A percentile compares a stretch with the other conserved stretches of the same genome.
Conservation (phyloP, 2,113 vertebrate species). For the Pelecanoides urinatrix region DNA sequence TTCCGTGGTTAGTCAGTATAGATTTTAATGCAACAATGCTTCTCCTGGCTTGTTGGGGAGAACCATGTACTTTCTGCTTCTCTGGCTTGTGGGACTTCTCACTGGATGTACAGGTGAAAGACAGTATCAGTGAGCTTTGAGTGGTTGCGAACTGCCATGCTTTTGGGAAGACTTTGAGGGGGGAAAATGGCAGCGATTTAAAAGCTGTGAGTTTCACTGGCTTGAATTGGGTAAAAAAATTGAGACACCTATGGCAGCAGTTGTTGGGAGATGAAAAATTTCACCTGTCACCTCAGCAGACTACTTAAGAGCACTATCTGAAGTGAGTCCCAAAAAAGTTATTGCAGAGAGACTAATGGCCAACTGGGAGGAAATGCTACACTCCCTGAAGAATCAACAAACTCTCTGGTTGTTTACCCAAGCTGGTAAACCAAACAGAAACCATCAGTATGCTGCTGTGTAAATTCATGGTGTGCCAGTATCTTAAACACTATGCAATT, state of each 20-base stretch:
- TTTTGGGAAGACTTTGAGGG: neutral
- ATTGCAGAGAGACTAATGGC: neutral
- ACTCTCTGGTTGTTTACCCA: slow-evolving; percentile 10
- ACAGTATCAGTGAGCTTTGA: neutral
- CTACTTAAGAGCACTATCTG: neutral
- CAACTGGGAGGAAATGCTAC: neutral
- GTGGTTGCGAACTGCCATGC: neutral
- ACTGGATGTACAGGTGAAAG: neutral
- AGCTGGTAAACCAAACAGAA: slow-evolving; percentile 12
- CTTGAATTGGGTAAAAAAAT: neutral
- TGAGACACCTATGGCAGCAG: neutral
- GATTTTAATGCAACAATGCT: neutral
- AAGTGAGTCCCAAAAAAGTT: neutral
- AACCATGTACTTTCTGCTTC: neutral
- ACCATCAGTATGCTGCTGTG: neutral
- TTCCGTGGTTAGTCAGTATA: neutral
- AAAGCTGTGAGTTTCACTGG: neutral
- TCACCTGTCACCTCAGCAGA: neutral
- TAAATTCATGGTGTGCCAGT: neutral
- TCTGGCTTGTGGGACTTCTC: neutral
- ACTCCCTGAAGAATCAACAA: neutral
- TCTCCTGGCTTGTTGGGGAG: neutral
- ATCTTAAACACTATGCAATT: neutral
- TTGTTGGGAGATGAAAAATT: neutral
- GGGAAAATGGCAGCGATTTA: neutral